Evolutionary conservation across 2,888 invertebrate genomes (phyloP).

Genomic region (Acronicta aceris): DNA sequence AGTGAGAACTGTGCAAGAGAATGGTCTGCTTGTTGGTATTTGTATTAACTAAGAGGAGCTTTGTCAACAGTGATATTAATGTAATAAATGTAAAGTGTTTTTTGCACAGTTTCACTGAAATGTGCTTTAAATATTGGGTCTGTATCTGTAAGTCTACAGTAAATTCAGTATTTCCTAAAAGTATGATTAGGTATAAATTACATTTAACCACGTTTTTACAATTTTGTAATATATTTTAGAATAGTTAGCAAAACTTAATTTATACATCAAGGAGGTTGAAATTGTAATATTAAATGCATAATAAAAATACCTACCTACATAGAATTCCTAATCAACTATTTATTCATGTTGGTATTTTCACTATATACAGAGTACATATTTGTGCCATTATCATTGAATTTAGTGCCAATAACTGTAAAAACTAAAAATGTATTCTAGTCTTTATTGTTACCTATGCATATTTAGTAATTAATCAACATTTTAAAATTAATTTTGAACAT

Average conservation of each 20-base stretch:
- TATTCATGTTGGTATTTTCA: slow-evolving; percentile 68
- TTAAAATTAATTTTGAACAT: slow-evolving; percentile 83
- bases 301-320: slow-evolving; percentile 59
- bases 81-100: slow-evolving; percentile 72
- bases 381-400: slow-evolving; percentile 86
- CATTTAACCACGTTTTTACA: slow-evolving; percentile 80
- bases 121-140: slow-evolving; percentile 75
- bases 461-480: slow-evolving; percentile 88
- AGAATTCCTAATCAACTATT: slow-evolving; percentile 44
- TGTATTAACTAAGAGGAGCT: slow-evolving; percentile 74
- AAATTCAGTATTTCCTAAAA: slow-evolving; percentile 84
- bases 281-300: slow-evolving; percentile 74
- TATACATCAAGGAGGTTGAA: slow-evolving; percentile 70
- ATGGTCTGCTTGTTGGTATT: slow-evolving; percentile 71
- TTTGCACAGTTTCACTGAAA: slow-evolving; percentile 84
- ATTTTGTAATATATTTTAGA: slow-evolving; percentile 84
- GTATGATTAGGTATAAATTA: slow-evolving; percentile 80
- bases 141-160: slow-evolving; percentile 77
- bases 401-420: slow-evolving; percentile 90
- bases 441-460: slow-evolving; percentile 88
- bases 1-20: slow-evolving; percentile 84
- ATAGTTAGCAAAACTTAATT: slow-evolving; percentile 84
- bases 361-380: slow-evolving; percentile 80
- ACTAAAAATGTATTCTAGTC: slow-evolving; percentile 89
- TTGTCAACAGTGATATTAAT: slow-evolving; percentile 83